Evolutionary conservation across 2,113 vertebrate genomes (phyloP).

Genomic region (Ceratotherium simum): DNA sequence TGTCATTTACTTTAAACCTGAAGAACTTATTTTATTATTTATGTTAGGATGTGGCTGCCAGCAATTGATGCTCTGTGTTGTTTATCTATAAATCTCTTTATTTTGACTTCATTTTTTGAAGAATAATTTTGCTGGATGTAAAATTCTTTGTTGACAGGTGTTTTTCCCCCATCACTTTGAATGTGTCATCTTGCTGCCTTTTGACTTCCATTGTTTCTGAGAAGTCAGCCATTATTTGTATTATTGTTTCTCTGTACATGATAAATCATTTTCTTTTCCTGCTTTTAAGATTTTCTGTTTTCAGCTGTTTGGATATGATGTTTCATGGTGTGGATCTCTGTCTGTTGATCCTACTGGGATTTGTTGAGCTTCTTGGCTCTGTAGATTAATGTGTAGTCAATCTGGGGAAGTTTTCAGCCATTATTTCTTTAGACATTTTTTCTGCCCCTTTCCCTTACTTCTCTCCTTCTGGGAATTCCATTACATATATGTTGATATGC

Average conservation of each 20-base stretch:
- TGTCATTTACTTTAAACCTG: background rate
- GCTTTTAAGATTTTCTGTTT: background rate
- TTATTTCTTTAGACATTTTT: background rate
- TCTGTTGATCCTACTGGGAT: background rate
- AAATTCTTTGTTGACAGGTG: background rate
- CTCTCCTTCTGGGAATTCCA: background rate
- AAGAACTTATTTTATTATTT: background rate
- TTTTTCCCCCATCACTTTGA: background rate
- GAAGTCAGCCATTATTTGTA: background rate
- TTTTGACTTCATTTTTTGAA: background rate
- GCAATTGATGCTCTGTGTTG: background rate
- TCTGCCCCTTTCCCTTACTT: background rate
- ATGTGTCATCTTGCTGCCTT: background rate
- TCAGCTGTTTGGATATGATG: background rate
- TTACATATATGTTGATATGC: background rate
- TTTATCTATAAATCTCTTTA: background rate
- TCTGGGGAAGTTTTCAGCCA: background rate
- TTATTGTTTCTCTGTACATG: background rate
- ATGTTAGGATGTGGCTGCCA: background rate
- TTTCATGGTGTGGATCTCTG: background rate
- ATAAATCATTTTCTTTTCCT: background rate
- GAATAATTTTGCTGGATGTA: background rate
- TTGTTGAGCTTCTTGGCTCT: background rate
- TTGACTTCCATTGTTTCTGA: background rate
- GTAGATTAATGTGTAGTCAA: background rate